phyloP scores from a whole-genome alignment of 1,140 invertebrate genomes.

The Euwallacea similis region DNA sequence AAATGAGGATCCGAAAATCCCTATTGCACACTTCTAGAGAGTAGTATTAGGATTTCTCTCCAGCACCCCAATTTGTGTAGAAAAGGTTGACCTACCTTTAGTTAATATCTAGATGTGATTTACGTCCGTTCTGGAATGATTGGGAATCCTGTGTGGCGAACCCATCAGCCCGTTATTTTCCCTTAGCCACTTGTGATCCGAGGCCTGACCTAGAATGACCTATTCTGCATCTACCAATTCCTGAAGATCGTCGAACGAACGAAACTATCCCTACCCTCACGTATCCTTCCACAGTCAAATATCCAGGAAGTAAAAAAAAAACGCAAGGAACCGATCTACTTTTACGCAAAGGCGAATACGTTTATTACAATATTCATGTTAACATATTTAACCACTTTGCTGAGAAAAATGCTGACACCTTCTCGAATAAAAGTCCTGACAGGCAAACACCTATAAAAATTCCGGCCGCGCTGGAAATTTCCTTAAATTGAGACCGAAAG shows the following conservation, averaged over 20 bases:
- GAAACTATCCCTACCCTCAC: too few species aligned
- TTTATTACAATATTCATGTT: constrained; percentile 40
- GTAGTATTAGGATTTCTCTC: too few species aligned
- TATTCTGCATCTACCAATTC: too few species aligned
- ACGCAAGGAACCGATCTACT: constrained; percentile 16
- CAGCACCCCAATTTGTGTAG: too few species aligned
- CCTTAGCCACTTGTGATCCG: background rate
- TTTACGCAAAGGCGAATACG: constrained; percentile 20
- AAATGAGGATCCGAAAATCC: too few species aligned
- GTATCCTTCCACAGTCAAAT: too few species aligned
- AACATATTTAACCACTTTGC: constrained; percentile 39
- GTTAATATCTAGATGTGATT: too few species aligned
- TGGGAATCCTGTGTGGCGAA: background rate
- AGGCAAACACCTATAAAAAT: constrained; percentile 38
- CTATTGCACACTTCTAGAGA: too few species aligned
- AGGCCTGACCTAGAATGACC: background rate
- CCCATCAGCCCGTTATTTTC: background rate
- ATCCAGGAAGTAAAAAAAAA: constrained; percentile 3
- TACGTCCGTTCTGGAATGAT: too few species aligned
- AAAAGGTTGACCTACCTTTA: too few species aligned
- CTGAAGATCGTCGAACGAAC: too few species aligned
- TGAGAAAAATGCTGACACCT: constrained; percentile 35
- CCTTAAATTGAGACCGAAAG: constrained; percentile 34
- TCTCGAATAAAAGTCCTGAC: constrained; percentile 30
- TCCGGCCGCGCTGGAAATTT: constrained; percentile 36